phyloP scores from a whole-genome alignment of 2,888 invertebrate genomes.

The Didymodactylos carnosus region DNA sequence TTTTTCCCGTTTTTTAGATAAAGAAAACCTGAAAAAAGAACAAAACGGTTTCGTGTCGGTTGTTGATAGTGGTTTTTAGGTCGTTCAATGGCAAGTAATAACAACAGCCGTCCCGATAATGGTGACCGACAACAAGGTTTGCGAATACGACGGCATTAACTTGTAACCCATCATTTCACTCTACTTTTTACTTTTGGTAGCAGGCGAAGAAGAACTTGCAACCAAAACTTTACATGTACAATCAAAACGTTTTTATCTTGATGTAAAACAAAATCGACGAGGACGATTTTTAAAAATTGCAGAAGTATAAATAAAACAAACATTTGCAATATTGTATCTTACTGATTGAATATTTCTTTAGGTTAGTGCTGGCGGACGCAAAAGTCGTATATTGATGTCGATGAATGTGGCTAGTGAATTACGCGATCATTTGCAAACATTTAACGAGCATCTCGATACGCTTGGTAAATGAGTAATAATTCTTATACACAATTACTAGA shows the following conservation, averaged over 20 bases:
- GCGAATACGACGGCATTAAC: too few relatives aligned
- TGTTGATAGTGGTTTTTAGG: too few relatives aligned
- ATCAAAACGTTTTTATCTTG: constrained; percentile 93
- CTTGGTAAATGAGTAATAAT: constrained; percentile 46
- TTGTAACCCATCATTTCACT: too few relatives aligned
- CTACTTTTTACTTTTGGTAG: too few relatives aligned
- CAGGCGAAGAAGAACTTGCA: constrained; percentile 76
- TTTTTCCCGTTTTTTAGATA: too few relatives aligned
- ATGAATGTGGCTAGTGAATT: constrained; percentile 92
- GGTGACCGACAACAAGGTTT: too few relatives aligned
- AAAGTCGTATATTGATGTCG: constrained; percentile 85
- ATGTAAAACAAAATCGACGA: constrained; percentile 94
- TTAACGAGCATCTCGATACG: constrained; percentile 86
- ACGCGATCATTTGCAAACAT: constrained; percentile 78
- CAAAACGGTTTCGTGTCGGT: too few relatives aligned
- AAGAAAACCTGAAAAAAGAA: too few relatives aligned
- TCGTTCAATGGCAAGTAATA: too few relatives aligned
- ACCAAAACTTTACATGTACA: constrained; percentile 95
- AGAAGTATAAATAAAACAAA: constrained; percentile 43
- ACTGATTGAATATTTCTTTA: neutral
- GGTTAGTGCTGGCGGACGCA: constrained; percentile 77
- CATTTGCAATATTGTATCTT: neutral
- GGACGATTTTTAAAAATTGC: constrained; percentile 98
- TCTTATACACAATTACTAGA: too few relatives aligned
- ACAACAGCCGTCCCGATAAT: too few relatives aligned